Conservation (phyloP, 2,797 vertebrate genomes). For the Cygnus olor region DNA sequence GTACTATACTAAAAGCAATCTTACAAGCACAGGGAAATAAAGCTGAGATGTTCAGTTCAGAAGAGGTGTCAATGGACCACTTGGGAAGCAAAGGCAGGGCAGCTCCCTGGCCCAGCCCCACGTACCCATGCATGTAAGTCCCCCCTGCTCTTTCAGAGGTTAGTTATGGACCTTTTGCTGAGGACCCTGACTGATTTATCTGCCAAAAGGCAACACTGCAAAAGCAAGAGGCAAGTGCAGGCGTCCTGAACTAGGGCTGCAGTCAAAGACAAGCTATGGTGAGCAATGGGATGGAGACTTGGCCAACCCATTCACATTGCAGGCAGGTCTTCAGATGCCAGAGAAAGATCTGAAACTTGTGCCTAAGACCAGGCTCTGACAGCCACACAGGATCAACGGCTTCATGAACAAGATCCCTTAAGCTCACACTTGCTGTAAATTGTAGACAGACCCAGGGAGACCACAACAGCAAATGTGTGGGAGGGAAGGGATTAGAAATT, state of each 20-base stretch:
- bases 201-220: neutral
- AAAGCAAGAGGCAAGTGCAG: neutral
- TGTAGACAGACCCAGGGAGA: neutral
- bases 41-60: neutral
- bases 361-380: neutral
- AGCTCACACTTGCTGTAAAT: neutral
- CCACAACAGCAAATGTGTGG: neutral
- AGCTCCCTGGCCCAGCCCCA: neutral
- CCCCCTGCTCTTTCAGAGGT: neutral
- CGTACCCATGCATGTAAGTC: rapidly evolving
- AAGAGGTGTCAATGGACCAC: neutral
- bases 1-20: neutral
- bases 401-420: neutral
- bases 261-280: neutral
- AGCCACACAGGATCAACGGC: neutral
- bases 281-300: rapidly evolving
- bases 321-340: neutral
- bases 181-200: neutral
- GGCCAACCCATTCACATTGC: neutral
- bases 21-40: neutral
- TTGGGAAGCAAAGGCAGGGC: neutral
- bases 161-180: neutral
- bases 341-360: neutral
- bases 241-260: neutral
- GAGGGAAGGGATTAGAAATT: neutral